phyloP scores from a whole-genome alignment of 2,888 invertebrate species.

The Hypercompe scribonia region DNA sequence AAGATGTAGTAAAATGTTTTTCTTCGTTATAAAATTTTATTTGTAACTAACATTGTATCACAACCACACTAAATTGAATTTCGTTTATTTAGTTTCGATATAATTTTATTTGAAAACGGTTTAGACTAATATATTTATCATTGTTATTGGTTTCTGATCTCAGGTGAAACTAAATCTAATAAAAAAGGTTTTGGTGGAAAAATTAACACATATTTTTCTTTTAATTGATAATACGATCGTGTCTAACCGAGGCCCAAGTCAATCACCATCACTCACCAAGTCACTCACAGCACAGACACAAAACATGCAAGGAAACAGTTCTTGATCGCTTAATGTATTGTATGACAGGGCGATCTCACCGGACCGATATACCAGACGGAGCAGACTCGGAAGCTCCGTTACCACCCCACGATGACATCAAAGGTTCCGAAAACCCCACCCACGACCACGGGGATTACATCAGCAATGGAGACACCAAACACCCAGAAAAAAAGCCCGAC shows the following conservation, averaged over 20 bases:
- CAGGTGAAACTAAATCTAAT: background rate
- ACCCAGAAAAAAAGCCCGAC: constrained; percentile 83
- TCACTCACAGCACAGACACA: constrained; percentile 21
- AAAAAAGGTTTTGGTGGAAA: background rate
- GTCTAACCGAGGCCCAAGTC: constrained; percentile 17
- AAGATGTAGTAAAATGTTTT: background rate
- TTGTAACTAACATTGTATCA: background rate
- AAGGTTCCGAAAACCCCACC: constrained; percentile 87
- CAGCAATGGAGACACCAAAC: constrained; percentile 85
- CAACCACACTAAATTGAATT: background rate
- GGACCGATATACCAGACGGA: constrained; percentile 88
- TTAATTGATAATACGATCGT: background rate
- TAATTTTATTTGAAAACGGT: background rate
- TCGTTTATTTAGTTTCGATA: background rate
- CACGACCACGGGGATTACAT: constrained; percentile 88
- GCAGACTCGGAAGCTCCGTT: constrained; percentile 88
- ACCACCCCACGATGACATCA: constrained; percentile 85
- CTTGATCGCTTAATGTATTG: constrained; percentile 84
- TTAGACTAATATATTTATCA: background rate
- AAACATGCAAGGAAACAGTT: constrained; percentile 52
- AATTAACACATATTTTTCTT: background rate
- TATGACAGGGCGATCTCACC: constrained; percentile 87
- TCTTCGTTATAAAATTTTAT: background rate
- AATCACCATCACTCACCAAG: constrained; percentile 20
- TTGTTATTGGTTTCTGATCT: background rate